Evolutionary conservation across 1,140 invertebrate species (phyloP), one percentile per base, ranked within the genome.

Genomic region (Drosophila kurseongensis): DNA sequence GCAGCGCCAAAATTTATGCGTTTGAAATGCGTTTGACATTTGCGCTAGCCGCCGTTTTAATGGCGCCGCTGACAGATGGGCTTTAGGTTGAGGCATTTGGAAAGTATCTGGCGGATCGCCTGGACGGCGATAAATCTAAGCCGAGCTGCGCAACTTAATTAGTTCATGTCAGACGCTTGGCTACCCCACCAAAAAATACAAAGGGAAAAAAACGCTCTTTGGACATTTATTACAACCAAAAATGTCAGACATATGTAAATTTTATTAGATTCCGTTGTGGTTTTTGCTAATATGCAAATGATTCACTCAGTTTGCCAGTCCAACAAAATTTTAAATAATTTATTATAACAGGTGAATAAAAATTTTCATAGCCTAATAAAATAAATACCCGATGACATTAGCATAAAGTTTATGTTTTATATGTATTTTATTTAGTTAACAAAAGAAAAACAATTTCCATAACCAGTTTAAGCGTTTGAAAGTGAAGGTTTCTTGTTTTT

Each of bases 131-230:
- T 86, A 86, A 86, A 88, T 86, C 80, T 76, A 82, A 83, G 68
- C 56, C 62, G 59, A 52, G 69, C 65, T 65, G 66, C 83, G 83
- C 79, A 86, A 89, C 83, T 86, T 83, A 86, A 86, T 86, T 86
- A 86, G 83, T 89, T 63, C 84, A 89, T 62, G 72, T 89, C 84
- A 60, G 36, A 77, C 66, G 79, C 68, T 78, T 75, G 74, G 73
- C 51, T 67, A 76, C 63, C 50, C 57, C 29, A 5, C 40, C 38
- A 32, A 42, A 52, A 71, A 35, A 29, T 13, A 50, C 38, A 62
- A 51, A 54, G 9, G 40, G 56, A 40, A 40, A 54, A 68, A 35
- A 41, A 60, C 38, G 50, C 67, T 63, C 36, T 38, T 13, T 50
- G 57, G 65, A 67, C 65, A 73, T 73, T 73, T 73, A 73, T 73